phyloP scores from a whole-genome alignment of 2,888 invertebrate species.

The Cataglyphis rosenhaueri region DNA sequence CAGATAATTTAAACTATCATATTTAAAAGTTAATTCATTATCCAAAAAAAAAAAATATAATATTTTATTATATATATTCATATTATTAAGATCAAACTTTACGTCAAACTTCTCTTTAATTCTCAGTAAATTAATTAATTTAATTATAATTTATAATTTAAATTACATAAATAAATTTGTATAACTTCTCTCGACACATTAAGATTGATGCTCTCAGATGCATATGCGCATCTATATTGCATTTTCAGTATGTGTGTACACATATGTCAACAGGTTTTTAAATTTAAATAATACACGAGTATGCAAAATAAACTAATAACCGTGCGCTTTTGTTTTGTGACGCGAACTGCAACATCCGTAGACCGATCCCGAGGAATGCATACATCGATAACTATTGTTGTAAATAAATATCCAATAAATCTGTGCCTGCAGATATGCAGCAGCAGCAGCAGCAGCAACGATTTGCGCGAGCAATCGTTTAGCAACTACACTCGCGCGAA shows the following conservation, averaged over 20 bases:
- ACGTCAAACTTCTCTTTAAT: constrained; percentile 10
- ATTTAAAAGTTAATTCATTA: background rate
- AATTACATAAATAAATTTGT: background rate
- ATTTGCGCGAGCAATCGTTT: constrained; percentile 1
- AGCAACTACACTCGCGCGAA: background rate
- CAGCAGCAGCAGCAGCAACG: background rate
- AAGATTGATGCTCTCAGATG: background rate
- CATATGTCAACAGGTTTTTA: constrained; percentile 28
- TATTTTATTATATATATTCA: background rate
- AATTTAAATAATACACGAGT: constrained; percentile 21
- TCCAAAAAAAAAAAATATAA: background rate
- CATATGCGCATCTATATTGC: background rate
- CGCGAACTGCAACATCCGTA: constrained; percentile 7
- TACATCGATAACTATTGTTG: constrained; percentile 47
- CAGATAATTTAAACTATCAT: background rate
- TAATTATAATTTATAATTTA: too few relatives aligned
- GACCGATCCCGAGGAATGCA: constrained; percentile 20
- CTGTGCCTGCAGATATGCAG: background rate
- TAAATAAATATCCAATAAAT: constrained; percentile 52
- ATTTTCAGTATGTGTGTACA: background rate
- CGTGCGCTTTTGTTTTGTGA: constrained; percentile 17
- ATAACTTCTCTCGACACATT: background rate
- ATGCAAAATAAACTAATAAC: constrained; percentile 17
- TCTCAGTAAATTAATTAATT: background rate
- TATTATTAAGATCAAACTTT: background rate